Percentiles rank a stretch among this genome's conserved stretches.
These are phyloP conservation scores for Heliconius erato DNA, from an alignment of 2,888 invertebrate species.

Conservation along the genomic window DNA sequence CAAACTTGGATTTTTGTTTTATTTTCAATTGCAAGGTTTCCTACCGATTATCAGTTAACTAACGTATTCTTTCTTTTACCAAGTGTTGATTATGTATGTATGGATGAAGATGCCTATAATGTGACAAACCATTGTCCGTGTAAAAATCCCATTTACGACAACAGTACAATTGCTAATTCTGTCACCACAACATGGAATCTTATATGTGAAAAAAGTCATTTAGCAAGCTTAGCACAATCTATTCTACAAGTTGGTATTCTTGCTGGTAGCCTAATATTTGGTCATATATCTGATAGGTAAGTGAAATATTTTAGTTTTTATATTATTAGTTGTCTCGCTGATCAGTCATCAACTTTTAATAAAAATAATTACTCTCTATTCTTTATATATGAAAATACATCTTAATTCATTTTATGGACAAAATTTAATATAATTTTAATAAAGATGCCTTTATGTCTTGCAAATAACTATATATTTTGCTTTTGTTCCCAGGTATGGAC, in stretches of 20 bases:
- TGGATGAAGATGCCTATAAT: slow-evolving; percentile 68
- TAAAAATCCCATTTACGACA: slow-evolving; percentile 82
- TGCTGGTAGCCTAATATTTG: slow-evolving; percentile 83
- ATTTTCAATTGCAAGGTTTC: slow-evolving; percentile 81
- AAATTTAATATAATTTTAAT: no score
- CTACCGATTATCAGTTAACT: slow-evolving; percentile 85
- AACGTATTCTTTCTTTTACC: slow-evolving; percentile 86
- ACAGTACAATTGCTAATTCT: slow-evolving; percentile 81
- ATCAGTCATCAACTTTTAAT: no score
- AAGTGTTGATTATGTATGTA: slow-evolving; percentile 79
- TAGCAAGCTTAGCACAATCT: slow-evolving; percentile 85
- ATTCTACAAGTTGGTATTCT: slow-evolving; percentile 85
- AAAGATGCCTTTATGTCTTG: no score
- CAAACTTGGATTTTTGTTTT: slow-evolving; percentile 83
- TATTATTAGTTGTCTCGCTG: no score
- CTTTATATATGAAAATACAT: no score
- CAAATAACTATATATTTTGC: not conserved
- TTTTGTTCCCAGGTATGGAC: slow-evolving; percentile 84
- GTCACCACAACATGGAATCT: slow-evolving; percentile 87
- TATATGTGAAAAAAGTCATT: slow-evolving; percentile 84
- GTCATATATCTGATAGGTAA: slow-evolving; percentile 82
- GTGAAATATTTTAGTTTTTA: not conserved
- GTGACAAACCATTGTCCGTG: slow-evolving; percentile 76
- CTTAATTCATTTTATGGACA: no score
- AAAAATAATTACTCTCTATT: no score